Evolutionary conservation across 2,113 vertebrate species (phyloP), one percentile per base, ranked within the genome.

Genomic region (Otis tarda): DNA sequence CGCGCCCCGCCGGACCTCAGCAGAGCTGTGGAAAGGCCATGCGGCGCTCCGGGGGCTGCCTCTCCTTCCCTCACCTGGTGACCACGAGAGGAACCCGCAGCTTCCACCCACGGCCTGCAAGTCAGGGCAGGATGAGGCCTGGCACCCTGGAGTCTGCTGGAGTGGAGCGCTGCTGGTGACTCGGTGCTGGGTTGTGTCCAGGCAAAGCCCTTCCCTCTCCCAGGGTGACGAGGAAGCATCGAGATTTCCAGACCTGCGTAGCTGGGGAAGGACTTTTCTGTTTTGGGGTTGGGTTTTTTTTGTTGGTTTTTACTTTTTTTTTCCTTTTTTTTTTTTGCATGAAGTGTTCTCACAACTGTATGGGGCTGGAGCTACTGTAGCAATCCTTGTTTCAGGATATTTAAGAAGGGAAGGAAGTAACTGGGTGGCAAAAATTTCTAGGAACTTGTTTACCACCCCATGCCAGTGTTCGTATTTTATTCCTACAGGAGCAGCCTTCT

Each of bases 401-500:
- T 83, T 41, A 33, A 55, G 50, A 64, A 80, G 79, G 41, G 50
- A 64, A 83, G n/a, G 57, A 68, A 73, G 43, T 18, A 49, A 59
- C 7, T n/a, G 74, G 30, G 28, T 59, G 79, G 60, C 20, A 69
- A 19, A 69, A 23, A 7, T 7, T 17, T 31, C 49, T 12, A 2
- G 12, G 64, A 50, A 3, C 37, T 60, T 60, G 30, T 81, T 63
- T 50, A 56, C 68, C 85, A 50, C 53, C 61, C 87, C 17, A 0
- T 39, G 49, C 52, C 59, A 31, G 39, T 30, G 89, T 50, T 73
- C 28, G 0, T 18, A 5, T 47, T 61, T 78, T 24, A 7, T 79
- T 74, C 90, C 93, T 33, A 8, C 67, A 19, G 93, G 87, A 86
- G 77, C 90, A 82, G 65, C 56, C 65, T 60, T 27, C 35, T 70